Evolutionary conservation across 2,113 vertebrate genomes (phyloP).

Genomic region (Eptatretus burgeri): DNA sequence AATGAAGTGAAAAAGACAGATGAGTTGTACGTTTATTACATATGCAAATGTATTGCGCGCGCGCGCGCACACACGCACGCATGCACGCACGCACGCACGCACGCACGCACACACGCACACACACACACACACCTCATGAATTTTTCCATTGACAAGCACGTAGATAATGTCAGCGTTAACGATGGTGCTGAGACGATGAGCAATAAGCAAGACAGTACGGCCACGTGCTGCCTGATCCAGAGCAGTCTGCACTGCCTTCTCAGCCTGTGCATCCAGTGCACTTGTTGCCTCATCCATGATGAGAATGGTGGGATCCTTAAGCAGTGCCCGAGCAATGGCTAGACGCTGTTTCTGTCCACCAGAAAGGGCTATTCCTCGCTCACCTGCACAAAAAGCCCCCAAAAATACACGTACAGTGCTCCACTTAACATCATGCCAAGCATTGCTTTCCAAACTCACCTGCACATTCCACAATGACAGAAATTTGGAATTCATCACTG

Average conservation of each 20-base stretch:
- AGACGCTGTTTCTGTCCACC: conserved; percentile 75
- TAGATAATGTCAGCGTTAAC: conserved; percentile 37
- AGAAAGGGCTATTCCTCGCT: conserved; percentile 45
- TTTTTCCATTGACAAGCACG: conserved; percentile 37
- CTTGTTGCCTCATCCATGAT: conserved; percentile 79
- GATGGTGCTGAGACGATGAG: conserved; percentile 73
- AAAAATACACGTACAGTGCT: not conserved
- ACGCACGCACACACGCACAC: too few species aligned
- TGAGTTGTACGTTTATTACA: too few species aligned
- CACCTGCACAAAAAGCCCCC: conserved; percentile 20
- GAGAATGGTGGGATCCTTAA: conserved; percentile 49
- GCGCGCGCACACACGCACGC: too few species aligned
- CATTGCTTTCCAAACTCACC: not conserved
- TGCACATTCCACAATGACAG: not conserved
- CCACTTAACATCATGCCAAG: not conserved
- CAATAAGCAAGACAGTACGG: conserved; percentile 66
- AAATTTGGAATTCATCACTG: not conserved
- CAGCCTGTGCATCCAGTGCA: conserved; percentile 45
- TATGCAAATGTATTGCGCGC: too few species aligned
- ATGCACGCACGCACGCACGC: too few species aligned
- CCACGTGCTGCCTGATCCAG: conserved; percentile 36
- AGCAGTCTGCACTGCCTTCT: conserved; percentile 49
- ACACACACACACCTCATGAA: conserved; percentile 48
- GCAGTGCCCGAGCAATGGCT: conserved; percentile 54
- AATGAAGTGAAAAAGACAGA: too few species aligned